Base-by-base conservation (phyloP, 2,113 vertebrate genomes). In the Urocitellus parryii region DNA sequence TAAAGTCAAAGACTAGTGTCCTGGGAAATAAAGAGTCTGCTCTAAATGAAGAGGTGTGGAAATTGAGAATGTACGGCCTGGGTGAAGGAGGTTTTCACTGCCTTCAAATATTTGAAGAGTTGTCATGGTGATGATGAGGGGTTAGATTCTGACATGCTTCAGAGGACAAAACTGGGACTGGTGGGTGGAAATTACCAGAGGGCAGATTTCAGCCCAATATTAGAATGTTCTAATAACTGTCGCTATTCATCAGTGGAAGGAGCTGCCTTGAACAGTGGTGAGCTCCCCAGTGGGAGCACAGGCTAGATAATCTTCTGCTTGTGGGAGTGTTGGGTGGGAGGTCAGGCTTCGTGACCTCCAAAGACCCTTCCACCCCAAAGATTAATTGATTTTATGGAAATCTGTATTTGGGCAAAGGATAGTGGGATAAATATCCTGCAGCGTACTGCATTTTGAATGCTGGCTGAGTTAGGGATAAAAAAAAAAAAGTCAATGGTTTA, bases 321-420 rank as follows among this genome's bases (percentile, higher is more conserved):
- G 51, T 90, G 78, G 94, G 65, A 85, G 42, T 79, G 18, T 39
- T 76, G 37, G 45, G 42, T 72, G 42, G 67, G 67, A 77, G 67
- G 63, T 16, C 39, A 78, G 74, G 68, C 17, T 65, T 95, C 76
- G n/a, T 95, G 96, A 95, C 96, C 96, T 93, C 85, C 48, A 82
- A 79, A 32, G 58, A 92, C 74, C 91, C 73, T 90, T 90, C 13
- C 0, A 80, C 58, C 22, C 39, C 25, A 37, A 70, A 94, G 94
- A 96, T 95, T 94, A 96, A 97, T 97, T 97, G 96, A 96, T 96
- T 98, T 96, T 93, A 97, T 97, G 94, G 95, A 96, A 96, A 96
- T 96, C 65, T 92, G 53, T 92, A 45, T 97, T 96, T 94, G 92
- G 67, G 89, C 86, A 89, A 93, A 95, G 63, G 80, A 81, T 83